phyloP scores from a whole-genome alignment of 2,797 vertebrate genomes.

The Sternarchorhynchus goeldii region DNA sequence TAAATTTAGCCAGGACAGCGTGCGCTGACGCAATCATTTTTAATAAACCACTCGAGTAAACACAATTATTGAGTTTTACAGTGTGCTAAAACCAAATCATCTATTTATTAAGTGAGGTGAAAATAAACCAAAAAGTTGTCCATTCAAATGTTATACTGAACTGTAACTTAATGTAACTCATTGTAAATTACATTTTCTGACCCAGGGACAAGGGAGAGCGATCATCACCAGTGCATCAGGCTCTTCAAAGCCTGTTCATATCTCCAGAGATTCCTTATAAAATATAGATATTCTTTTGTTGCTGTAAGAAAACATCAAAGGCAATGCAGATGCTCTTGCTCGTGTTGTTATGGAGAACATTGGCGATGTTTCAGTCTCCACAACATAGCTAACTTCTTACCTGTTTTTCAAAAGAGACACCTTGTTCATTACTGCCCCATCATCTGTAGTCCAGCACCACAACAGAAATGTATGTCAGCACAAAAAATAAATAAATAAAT shows the following conservation, averaged over 20 bases:
- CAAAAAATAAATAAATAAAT: background rate
- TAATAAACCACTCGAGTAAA: conserved; percentile 19
- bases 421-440: background rate
- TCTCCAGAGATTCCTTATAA: conserved; percentile 71
- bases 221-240: background rate
- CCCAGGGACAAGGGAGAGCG: background rate
- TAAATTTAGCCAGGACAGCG: conserved; percentile 13
- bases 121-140: background rate
- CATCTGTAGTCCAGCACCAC: conserved; percentile 3
- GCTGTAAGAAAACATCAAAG: conserved; percentile 71
- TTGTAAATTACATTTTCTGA: background rate
- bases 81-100: conserved; percentile 1
- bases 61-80: conserved; percentile 13
- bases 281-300: conserved; percentile 69
- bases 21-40: conserved; percentile 2
- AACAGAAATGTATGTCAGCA: background rate
- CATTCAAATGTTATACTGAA: background rate
- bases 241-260: conserved; percentile 5
- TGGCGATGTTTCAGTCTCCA: conserved; percentile 76
- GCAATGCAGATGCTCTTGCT: conserved; percentile 73
- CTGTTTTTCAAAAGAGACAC: conserved; percentile 21
- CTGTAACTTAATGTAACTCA: background rate
- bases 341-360: conserved; percentile 65
- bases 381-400: conserved; percentile 65
- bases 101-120: background rate